These are phyloP conservation scores for Cydia strobilella DNA, from an alignment of 1,140 invertebrate species.

Conservation along the genomic window DNA sequence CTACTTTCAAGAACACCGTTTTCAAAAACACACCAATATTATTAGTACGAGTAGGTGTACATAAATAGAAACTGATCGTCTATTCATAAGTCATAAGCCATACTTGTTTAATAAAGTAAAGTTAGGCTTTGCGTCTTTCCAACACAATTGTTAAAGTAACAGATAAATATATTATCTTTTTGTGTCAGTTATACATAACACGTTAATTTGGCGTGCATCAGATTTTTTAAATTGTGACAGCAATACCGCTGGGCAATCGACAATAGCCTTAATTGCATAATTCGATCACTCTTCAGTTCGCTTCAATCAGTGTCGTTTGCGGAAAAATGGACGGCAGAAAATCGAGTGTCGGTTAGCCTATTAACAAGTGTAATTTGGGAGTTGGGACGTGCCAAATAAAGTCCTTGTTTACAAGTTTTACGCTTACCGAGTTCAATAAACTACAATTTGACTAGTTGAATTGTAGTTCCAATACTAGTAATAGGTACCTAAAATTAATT, in stretches of 20 bases:
- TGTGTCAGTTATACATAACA: neutral
- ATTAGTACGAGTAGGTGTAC: too few species aligned
- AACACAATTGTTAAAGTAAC: too few species aligned
- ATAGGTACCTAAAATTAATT: too few species aligned
- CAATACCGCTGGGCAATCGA: neutral
- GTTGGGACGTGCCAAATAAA: neutral
- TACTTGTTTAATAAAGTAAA: too few species aligned
- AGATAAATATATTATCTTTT: too few species aligned
- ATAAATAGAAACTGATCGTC: too few species aligned
- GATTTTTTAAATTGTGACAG: neutral
- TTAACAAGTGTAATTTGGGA: conserved; percentile 3
- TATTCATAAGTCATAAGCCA: too few species aligned
- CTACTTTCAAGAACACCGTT: too few species aligned
- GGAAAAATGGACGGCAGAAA: neutral
- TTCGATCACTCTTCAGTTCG: neutral
- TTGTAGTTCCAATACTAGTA: too few species aligned
- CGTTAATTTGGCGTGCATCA: neutral
- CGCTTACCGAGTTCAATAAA: neutral
- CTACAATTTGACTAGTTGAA: neutral
- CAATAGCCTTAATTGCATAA: neutral
- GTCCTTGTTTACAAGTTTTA: neutral
- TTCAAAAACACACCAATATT: too few species aligned
- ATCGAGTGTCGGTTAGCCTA: neutral
- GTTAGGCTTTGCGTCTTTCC: too few species aligned
- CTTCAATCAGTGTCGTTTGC: neutral